Evolutionary conservation across 2,113 vertebrate genomes (phyloP).

Genomic region (Eublepharis macularius): DNA sequence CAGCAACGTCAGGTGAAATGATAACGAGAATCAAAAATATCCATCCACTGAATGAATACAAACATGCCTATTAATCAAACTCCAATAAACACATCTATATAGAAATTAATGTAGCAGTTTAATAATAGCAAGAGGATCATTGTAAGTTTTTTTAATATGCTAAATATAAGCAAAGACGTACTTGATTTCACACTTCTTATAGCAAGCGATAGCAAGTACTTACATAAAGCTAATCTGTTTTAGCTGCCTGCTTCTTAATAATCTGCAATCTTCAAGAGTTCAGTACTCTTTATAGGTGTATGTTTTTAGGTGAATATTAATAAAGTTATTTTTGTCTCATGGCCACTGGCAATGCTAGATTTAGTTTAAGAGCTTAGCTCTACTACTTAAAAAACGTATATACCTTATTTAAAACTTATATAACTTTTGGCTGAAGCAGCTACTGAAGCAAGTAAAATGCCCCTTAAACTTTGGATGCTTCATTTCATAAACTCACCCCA

Average conservation of each 20-base stretch:
- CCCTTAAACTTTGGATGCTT: slow-evolving; percentile 51
- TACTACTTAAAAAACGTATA: slow-evolving; percentile 27
- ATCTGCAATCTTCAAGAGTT: neutral
- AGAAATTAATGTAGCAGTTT: slow-evolving; percentile 33
- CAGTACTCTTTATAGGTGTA: slow-evolving; percentile 2
- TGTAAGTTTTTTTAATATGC: slow-evolving; percentile 13
- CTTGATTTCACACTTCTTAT: slow-evolving; percentile 48
- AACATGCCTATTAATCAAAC: neutral
- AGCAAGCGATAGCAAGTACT: slow-evolving; percentile 7
- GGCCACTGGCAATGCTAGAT: slow-evolving; percentile 35
- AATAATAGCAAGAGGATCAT: slow-evolving; percentile 36
- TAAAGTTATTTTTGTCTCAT: slow-evolving; percentile 29
- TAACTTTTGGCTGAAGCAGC: slow-evolving; percentile 35
- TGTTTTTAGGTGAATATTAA: slow-evolving; percentile 24
- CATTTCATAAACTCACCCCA: slow-evolving; percentile 51
- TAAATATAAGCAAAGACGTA: slow-evolving; percentile 6
- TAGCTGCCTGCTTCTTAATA: slow-evolving; percentile 21
- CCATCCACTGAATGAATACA: neutral
- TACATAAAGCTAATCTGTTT: neutral
- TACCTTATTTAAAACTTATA: neutral
- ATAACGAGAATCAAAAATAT: neutral
- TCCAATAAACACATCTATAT: slow-evolving; percentile 21
- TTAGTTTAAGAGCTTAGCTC: slow-evolving; percentile 25
- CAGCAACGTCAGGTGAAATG: too few species aligned
- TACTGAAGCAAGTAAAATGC: slow-evolving; percentile 59